phyloP scores from a whole-genome alignment of 2,113 vertebrate genomes.

The Apistogramma diplotaenia region DNA sequence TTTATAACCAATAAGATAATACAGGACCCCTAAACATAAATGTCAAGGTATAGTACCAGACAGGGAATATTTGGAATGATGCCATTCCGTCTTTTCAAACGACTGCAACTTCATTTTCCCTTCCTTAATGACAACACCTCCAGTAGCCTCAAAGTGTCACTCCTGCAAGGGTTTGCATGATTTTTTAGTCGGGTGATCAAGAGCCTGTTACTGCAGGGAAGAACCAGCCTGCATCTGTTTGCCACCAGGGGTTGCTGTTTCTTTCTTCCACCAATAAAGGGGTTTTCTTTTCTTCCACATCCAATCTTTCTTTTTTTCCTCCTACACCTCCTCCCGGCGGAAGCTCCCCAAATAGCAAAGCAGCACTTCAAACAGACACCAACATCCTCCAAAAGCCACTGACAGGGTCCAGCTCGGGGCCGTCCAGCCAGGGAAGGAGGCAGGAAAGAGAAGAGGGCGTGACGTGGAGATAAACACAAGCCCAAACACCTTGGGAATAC shows the following conservation, averaged over 20 bases:
- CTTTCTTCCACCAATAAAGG: constrained; percentile 43
- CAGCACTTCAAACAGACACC: constrained; percentile 58
- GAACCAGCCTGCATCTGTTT: constrained; percentile 24
- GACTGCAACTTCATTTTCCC: background rate
- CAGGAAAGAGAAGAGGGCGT: background rate
- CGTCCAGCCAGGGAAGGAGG: constrained; percentile 16
- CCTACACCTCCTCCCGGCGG: constrained; percentile 24
- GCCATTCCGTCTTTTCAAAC: background rate
- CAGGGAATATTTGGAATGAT: background rate
- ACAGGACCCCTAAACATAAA: background rate
- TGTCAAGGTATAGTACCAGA: background rate
- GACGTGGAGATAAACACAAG: constrained; percentile 46
- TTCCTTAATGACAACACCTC: background rate
- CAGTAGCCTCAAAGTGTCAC: constrained; percentile 9
- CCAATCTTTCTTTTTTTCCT: constrained; percentile 23
- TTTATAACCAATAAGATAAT: background rate
- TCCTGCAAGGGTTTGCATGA: constrained; percentile 11
- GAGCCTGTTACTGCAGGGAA: constrained; percentile 9
- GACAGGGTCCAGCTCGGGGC: constrained; percentile 37
- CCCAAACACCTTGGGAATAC: constrained; percentile 28
- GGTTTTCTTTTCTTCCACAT: constrained; percentile 47
- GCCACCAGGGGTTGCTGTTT: constrained; percentile 62
- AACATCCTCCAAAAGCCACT: constrained; percentile 43
- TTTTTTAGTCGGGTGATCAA: constrained; percentile 36
- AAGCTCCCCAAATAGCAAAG: constrained; percentile 57